Conservation (phyloP, 2,888 invertebrate species). For the Trichogramma dendrolimi region DNA sequence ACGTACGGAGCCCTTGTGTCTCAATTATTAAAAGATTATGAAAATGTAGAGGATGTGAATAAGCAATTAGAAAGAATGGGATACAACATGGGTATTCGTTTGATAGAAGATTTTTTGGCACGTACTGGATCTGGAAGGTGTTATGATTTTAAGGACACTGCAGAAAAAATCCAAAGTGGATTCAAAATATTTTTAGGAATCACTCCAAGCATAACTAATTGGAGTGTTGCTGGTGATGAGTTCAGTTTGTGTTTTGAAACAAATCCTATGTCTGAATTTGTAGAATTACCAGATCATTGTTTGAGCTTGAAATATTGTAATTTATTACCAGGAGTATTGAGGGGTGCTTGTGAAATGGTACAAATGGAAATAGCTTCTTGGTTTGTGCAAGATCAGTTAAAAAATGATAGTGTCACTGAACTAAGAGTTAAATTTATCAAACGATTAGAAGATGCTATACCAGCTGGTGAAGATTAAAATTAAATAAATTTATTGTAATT, state of each 20-base stretch:
- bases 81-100: constrained; percentile 95
- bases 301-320: constrained; percentile 85
- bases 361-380: constrained; percentile 92
- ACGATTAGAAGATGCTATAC: constrained; percentile 93
- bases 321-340: constrained; percentile 82
- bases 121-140: constrained; percentile 86
- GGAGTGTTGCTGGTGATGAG: constrained; percentile 92
- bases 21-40: constrained; percentile 93
- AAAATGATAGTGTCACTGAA: constrained; percentile 92
- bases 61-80: constrained; percentile 93
- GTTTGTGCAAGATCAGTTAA: constrained; percentile 92
- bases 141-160: constrained; percentile 92
- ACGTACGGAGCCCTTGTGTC: constrained; percentile 98
- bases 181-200: constrained; percentile 69
- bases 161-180: constrained; percentile 85
- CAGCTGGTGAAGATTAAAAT: constrained; percentile 92
- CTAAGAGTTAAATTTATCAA: constrained; percentile 91
- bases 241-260: constrained; percentile 93
- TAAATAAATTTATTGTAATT: constrained; percentile 1
- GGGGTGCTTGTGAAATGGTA: constrained; percentile 98
- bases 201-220: constrained; percentile 87
- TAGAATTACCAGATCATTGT: constrained; percentile 85
- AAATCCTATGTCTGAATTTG: constrained; percentile 95
- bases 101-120: constrained; percentile 97
- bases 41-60: constrained; percentile 96